Conservation (phyloP, 2,113 vertebrate species). For the Ciconia maguari region DNA sequence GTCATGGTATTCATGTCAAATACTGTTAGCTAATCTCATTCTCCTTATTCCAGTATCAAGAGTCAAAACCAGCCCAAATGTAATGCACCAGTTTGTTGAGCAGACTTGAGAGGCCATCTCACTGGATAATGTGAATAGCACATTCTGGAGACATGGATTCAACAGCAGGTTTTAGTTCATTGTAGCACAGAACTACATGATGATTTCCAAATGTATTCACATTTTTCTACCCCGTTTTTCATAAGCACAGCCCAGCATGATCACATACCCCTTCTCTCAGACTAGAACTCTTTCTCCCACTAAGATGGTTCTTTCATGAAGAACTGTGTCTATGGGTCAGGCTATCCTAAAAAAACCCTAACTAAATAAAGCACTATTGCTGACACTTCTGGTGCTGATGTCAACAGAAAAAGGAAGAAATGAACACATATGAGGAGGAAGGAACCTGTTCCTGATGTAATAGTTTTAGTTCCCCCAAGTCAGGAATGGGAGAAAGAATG, state of each 20-base stretch:
- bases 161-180: neutral
- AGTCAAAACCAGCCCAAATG: neutral
- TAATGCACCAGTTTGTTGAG: neutral
- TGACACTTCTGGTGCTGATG: neutral
- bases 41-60: neutral
- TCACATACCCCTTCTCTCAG: neutral
- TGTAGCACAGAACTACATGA: neutral
- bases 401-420: neutral
- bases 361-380: neutral
- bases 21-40: neutral
- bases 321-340: neutral
- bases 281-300: neutral
- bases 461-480: neutral
- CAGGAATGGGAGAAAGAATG: neutral
- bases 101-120: too few species aligned
- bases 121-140: neutral
- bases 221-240: neutral
- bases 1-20: neutral
- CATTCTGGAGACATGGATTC: neutral
- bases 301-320: neutral
- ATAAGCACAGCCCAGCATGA: neutral
- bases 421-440: accelerated
- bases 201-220: neutral
- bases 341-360: neutral
- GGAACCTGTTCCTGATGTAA: neutral